Percentiles rank a stretch among this genome's conserved stretches.
Evolutionary conservation across 2,888 invertebrate genomes (phyloP).

Genomic region (Crocallis elinguaria): DNA sequence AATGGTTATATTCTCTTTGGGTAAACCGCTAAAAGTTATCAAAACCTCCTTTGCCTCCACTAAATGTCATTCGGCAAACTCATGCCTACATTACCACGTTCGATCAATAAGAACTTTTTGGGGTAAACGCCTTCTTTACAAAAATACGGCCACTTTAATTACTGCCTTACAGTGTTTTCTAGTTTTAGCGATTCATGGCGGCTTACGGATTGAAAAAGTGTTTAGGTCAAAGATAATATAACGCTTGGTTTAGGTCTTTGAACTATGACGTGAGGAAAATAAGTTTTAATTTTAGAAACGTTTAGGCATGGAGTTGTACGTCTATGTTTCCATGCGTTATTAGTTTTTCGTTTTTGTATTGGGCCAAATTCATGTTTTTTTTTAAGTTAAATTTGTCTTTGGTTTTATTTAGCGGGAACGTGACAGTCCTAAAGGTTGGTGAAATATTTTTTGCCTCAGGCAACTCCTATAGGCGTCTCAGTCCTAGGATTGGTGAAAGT

Average conservation of each 20-base stretch:
- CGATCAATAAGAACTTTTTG: slow-evolving; percentile 8
- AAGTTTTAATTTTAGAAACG: background rate
- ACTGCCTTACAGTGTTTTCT: slow-evolving; percentile 1
- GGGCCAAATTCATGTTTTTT: no score
- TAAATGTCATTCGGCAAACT: background rate
- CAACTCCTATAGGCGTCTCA: no score
- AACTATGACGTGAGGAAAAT: background rate
- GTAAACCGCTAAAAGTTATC: background rate
- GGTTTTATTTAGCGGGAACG: no score
- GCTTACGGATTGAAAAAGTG: background rate
- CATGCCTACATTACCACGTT: background rate
- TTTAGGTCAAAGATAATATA: no score
- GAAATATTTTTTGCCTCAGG: no score
- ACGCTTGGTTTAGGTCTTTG: slow-evolving; percentile 3
- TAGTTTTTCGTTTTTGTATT: no score
- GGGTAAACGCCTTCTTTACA: slow-evolving; percentile 5
- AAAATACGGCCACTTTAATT: slow-evolving; percentile 8
- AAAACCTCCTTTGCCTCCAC: background rate
- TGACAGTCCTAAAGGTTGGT: no score
- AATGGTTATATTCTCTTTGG: no score
- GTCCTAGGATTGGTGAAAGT: no score
- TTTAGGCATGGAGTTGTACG: background rate
- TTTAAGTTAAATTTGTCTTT: no score
- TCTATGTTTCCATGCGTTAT: no score
- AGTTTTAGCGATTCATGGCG: background rate